Evolutionary conservation across 2,797 vertebrate species (phyloP).

Genomic region (Luscinia luscinia): DNA sequence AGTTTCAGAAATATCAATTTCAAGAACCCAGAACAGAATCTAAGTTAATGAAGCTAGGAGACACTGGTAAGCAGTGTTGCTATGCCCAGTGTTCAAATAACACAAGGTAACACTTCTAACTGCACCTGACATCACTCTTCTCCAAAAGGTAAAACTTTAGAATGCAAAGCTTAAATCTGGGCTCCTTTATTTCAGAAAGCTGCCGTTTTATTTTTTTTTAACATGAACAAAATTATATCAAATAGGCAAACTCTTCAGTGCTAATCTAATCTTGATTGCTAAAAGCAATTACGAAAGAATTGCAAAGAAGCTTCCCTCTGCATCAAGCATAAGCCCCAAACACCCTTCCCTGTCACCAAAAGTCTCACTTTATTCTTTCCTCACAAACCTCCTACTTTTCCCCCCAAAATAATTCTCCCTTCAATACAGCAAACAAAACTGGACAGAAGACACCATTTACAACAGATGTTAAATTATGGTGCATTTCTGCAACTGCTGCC

Average conservation of each 20-base stretch:
- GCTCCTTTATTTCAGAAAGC: neutral
- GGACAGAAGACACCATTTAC: neutral
- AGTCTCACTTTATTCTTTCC: neutral
- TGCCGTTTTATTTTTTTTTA: neutral
- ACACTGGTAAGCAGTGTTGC: neutral
- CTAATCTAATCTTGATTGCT: neutral
- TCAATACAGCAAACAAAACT: neutral
- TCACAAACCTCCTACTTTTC: neutral
- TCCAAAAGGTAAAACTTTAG: neutral
- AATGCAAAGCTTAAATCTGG: neutral
- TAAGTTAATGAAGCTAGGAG: neutral
- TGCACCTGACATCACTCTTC: neutral
- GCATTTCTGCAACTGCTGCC: neutral
- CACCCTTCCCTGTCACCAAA: neutral
- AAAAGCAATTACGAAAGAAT: neutral
- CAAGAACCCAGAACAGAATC: neutral
- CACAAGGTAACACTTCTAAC: neutral
- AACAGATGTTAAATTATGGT: neutral
- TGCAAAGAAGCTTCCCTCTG: neutral
- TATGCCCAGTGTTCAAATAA: neutral
- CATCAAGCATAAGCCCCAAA: neutral
- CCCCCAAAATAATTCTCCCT: neutral
- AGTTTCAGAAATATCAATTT: neutral
- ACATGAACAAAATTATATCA: neutral
- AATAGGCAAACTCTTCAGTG: neutral